Base-by-base conservation (phyloP, 2,888 invertebrate genomes). In the Mimumesa dahlbomi region DNA sequence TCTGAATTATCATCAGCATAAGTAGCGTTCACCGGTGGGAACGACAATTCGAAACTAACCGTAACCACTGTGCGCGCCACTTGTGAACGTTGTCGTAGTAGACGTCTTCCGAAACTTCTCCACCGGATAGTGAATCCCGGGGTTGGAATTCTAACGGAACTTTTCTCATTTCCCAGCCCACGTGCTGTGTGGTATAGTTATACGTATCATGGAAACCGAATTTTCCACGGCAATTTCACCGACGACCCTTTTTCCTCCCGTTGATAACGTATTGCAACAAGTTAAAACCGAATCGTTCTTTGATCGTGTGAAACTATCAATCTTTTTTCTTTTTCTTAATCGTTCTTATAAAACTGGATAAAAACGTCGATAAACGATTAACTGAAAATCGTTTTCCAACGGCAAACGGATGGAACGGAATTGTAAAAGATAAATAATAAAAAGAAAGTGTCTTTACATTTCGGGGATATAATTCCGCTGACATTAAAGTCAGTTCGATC, bases 111-210 rank as follows among this genome's bases (percentile, higher is more conserved):
- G 40, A 19, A 74, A 64, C 54, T 77, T 77, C 42, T 56, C 22
- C 50, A 46, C 40, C 48, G 54, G 22, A 16, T 40, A 16, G 9
- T 19, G 21, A 31, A 18, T 43, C 43, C 31, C 11, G 22, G 45
- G 13, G 9, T 11, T 16, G 58, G 21, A 45, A 58, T 52, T 45
- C 46, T 11, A 22, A 4, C 38, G 14, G 19, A 21, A 77, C 77
- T 77, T 72, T 74, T 72, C 71, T 77, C 74, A 74, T 77, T 77
- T 77, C 42, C 71, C 18, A n/a, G 25, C 6, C 11, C 34, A 14
- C 34, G 31, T 22, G 49, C 14, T 45, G 42, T 42, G 58, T 53
- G 29, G 34, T 11, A 2, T 4, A 36, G 29, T n/a, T n/a, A 6
- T 13, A 45, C 5, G 21, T 45, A 25, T 38, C 31, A n/a, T 9